These are phyloP conservation scores for Eciton burchellii DNA, from an alignment of 1,140 invertebrate species.

Conservation along the genomic window DNA sequence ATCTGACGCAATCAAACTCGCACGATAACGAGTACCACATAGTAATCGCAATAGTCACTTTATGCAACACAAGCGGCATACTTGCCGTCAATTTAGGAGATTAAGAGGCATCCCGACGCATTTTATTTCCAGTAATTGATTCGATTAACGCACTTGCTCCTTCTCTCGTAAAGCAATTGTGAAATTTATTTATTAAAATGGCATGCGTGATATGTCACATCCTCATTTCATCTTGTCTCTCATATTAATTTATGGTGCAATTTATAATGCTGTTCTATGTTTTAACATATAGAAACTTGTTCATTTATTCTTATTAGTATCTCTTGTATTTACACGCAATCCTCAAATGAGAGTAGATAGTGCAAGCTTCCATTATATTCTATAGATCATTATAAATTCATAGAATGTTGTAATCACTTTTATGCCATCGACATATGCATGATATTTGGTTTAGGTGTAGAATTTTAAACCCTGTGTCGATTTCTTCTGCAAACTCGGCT, in stretches of 20 bases:
- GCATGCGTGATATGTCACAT: neutral
- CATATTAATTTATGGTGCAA: neutral
- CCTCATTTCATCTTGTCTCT: neutral
- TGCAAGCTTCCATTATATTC: constrained; percentile 4
- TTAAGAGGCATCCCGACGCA: constrained; percentile 2
- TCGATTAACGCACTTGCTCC: neutral
- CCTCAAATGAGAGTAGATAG: constrained; percentile 19
- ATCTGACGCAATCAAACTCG: neutral
- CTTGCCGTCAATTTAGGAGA: constrained; percentile 1
- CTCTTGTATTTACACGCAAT: neutral
- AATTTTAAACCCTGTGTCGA: constrained; percentile 75
- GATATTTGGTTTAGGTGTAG: constrained; percentile 48
- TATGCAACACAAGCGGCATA: constrained; percentile 23
- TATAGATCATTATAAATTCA: neutral
- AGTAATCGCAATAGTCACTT: constrained; percentile 25
- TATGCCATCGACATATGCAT: constrained; percentile 56
- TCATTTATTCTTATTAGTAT: neutral
- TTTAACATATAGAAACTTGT: neutral
- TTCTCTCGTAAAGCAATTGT: neutral
- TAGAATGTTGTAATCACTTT: constrained; percentile 4
- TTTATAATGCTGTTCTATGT: neutral
- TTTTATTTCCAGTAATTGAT: constrained; percentile 21
- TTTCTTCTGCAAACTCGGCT: constrained; percentile 81
- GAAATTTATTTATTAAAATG: constrained; percentile 15
- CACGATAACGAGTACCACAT: neutral